phyloP scores from a whole-genome alignment of 2,888 invertebrate species.

The Pteria penguin region DNA sequence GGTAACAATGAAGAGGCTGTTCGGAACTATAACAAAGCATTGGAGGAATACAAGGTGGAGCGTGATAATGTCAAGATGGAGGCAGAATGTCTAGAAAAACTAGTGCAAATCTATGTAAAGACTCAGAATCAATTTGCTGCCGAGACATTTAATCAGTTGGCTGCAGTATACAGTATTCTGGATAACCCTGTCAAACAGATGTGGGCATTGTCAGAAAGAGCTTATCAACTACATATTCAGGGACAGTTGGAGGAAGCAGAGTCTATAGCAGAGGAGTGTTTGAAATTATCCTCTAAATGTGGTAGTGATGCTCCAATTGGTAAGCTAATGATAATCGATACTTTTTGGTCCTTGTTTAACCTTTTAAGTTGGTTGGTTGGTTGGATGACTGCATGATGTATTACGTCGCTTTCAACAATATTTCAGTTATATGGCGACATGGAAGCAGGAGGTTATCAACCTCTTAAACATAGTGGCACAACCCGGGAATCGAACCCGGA shows the following conservation, averaged over 20 bases:
- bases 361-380: no score
- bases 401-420: no score
- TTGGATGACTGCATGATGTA: no score
- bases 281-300: constrained; percentile 36
- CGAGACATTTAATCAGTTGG: constrained; percentile 43
- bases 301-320: constrained; percentile 24
- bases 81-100: constrained; percentile 53
- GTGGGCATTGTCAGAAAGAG: constrained; percentile 50
- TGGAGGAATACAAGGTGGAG: constrained; percentile 61
- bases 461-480: no score
- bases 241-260: constrained; percentile 31
- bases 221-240: constrained; percentile 35
- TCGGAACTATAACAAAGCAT: constrained; percentile 61
- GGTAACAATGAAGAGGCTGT: constrained; percentile 56
- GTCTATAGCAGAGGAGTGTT: constrained; percentile 44
- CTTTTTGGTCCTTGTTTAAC: no score
- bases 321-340: background rate
- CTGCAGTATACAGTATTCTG: constrained; percentile 46
- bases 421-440: no score
- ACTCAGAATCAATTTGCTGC: constrained; percentile 32
- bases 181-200: constrained; percentile 49
- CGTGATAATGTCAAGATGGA: constrained; percentile 57
- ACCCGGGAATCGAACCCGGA: no score
- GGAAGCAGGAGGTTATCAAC: no score
- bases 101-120: constrained; percentile 41